Conservation (phyloP, 2,113 vertebrate genomes). For the Larimichthys crocea region DNA sequence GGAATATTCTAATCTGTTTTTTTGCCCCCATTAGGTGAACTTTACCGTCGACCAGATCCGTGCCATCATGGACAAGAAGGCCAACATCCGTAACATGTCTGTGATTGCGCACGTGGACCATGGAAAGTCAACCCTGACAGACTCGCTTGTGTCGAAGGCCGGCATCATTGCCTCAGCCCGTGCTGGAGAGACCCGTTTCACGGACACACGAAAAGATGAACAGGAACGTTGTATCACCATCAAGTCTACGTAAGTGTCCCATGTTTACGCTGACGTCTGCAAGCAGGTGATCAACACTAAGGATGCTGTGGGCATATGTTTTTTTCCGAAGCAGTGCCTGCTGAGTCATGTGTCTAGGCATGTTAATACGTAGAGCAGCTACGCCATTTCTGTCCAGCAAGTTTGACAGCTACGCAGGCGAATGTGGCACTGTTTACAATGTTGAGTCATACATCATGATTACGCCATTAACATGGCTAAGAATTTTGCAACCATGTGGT, state of each 20-base stretch:
- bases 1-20: not conserved
- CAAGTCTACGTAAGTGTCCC: slow-evolving; percentile 92
- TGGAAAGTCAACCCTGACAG: slow-evolving; percentile 95
- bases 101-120: slow-evolving; percentile 98
- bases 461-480: not conserved
- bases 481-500: not conserved
- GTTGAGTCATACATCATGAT: too few species aligned
- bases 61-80: slow-evolving; percentile 99
- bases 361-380: not conserved
- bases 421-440: not conserved
- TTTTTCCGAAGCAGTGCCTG: not conserved
- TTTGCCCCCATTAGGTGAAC: slow-evolving; percentile 87
- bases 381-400: not conserved
- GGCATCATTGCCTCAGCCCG: slow-evolving; percentile 95
- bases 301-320: not conserved
- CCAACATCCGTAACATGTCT: slow-evolving; percentile 99
- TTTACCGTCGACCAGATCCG: slow-evolving; percentile 98
- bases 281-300: not conserved
- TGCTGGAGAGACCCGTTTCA: slow-evolving; percentile 95
- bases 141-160: slow-evolving; percentile 97
- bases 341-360: not conserved
- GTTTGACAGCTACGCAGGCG: not conserved
- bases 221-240: slow-evolving; percentile 98
- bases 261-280: not conserved
- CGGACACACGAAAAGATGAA: slow-evolving; percentile 95